Evolutionary conservation across 2,113 vertebrate genomes (phyloP).

Genomic region (Sinocyclocheilus anophthalmus): DNA sequence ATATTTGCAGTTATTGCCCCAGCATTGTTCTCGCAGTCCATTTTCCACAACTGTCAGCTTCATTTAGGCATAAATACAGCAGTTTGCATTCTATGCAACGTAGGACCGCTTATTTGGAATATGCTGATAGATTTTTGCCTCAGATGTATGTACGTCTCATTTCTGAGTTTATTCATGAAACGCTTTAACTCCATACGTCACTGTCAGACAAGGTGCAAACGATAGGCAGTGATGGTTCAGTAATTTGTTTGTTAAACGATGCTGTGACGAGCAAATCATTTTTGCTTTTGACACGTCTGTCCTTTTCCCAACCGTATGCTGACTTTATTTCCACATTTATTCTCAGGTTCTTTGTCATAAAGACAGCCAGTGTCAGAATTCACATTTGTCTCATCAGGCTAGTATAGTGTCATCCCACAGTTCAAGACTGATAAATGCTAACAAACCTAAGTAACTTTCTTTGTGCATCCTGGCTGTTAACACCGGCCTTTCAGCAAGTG

Average conservation of each 20-base stretch:
- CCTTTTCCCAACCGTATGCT: conserved; percentile 5
- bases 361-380: conserved; percentile 18
- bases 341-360: conserved; percentile 6
- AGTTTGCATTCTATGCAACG: neutral
- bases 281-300: conserved; percentile 6
- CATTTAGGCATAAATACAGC: conserved; percentile 41
- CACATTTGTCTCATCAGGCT: conserved; percentile 12
- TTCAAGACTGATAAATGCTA: conserved; percentile 27
- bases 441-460: conserved; percentile 28
- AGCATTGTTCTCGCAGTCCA: conserved; percentile 4
- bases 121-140: neutral
- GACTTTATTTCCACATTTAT: conserved; percentile 25
- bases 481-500: conserved; percentile 40
- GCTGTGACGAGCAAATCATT: conserved; percentile 4
- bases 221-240: conserved; percentile 11
- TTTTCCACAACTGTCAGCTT: neutral
- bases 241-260: conserved; percentile 28
- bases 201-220: neutral
- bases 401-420: neutral
- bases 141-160: neutral
- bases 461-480: conserved; percentile 39
- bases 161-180: neutral
- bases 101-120: neutral
- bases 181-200: neutral
- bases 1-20: conserved; percentile 9